phyloP scores from a whole-genome alignment of 2,888 invertebrate genomes.

The Adineta ricciae region DNA sequence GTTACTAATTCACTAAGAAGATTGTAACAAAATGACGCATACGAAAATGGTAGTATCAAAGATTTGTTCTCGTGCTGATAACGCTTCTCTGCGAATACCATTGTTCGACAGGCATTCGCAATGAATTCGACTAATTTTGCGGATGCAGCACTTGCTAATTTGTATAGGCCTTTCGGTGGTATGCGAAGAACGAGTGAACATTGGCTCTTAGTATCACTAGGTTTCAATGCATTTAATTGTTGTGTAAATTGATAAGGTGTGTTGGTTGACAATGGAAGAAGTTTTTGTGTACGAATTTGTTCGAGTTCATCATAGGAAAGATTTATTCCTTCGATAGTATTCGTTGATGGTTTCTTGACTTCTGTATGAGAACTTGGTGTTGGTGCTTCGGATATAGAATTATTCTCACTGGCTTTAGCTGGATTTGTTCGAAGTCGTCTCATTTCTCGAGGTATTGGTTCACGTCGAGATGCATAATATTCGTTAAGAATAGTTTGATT shows the following conservation, averaged over 20 bases:
- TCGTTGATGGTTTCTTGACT: neutral
- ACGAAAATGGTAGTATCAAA: neutral
- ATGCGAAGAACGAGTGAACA: neutral
- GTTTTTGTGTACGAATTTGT: neutral
- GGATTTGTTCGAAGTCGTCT: neutral
- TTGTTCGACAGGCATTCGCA: neutral
- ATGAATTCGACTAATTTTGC: neutral
- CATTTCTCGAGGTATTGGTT: neutral
- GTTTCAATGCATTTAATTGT: neutral
- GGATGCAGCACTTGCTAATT: neutral
- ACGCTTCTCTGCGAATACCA: neutral
- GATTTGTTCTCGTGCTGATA: neutral
- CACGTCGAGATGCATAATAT: neutral
- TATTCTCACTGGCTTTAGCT: neutral
- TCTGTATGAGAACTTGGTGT: neutral
- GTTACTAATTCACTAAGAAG: neutral
- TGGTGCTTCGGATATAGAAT: neutral
- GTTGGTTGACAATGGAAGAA: neutral
- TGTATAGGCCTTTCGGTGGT: neutral
- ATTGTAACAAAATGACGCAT: neutral
- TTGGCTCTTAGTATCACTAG: neutral
- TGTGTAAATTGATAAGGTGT: neutral
- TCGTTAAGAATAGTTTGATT: neutral
- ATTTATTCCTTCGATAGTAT: neutral
- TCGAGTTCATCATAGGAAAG: neutral